Percentiles rank a stretch among this genome's conserved stretches.
These are phyloP conservation scores for Tridacna gigas DNA, from an alignment of 2,888 invertebrate genomes.

Conservation along the genomic window DNA sequence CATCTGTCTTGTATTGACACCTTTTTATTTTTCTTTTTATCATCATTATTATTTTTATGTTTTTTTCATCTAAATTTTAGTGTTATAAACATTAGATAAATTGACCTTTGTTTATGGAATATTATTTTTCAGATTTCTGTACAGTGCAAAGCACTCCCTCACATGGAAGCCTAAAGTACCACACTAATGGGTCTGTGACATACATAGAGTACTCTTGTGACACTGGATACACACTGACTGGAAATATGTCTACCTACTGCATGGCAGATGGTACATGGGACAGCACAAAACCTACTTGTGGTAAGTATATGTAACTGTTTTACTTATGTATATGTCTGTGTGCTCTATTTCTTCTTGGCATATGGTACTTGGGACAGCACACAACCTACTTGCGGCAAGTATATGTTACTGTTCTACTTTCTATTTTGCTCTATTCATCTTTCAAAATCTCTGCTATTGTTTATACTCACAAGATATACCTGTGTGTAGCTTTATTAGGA, in stretches of 20 bases:
- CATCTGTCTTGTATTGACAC: no score
- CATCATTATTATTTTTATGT: no score
- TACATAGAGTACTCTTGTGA: conserved; percentile 35
- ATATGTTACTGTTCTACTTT: not conserved
- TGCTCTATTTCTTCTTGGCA: no score
- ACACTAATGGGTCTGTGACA: conserved; percentile 25
- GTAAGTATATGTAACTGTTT: conserved; percentile 24
- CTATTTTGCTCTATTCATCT: no score
- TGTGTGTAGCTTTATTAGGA: no score
- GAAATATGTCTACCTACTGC: conserved; percentile 38
- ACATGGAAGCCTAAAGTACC: not conserved
- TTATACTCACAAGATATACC: no score
- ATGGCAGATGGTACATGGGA: conserved; percentile 51
- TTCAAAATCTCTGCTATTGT: no score
- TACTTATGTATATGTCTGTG: no score
- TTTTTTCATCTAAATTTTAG: no score
- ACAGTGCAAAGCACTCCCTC: not conserved
- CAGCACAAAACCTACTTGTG: conserved; percentile 40
- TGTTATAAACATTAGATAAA: no score
- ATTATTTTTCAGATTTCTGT: not conserved
- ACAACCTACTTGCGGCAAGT: conserved; percentile 54
- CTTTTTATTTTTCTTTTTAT: no score
- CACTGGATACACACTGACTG: conserved; percentile 45
- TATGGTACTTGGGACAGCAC: not conserved
- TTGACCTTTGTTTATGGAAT: no score